A percentile compares a stretch with the other conserved stretches of the same genome.
Evolutionary conservation across 30 jellyfish, hydroid and myxozoan genomes (phyloP).

Genomic region (Nemopilema nomurai): DNA sequence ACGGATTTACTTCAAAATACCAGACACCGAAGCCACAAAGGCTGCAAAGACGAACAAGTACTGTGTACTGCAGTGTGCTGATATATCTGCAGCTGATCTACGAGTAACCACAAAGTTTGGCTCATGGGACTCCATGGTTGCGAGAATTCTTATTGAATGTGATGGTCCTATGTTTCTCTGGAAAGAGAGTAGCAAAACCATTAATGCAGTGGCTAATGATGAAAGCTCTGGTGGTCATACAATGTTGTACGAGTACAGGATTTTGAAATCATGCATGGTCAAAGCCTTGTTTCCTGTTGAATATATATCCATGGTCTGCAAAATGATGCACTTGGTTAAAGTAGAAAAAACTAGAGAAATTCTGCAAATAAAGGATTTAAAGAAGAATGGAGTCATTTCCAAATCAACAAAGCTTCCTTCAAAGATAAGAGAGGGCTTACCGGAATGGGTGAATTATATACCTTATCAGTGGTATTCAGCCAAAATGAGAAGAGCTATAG

Average conservation of each 20-base stretch:
- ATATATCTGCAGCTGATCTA: conserved; percentile 95
- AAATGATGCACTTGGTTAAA: conserved; percentile 77
- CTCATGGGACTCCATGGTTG: conserved; percentile 88
- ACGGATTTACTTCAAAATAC: conserved; percentile 71
- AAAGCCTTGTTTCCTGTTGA: conserved; percentile 81
- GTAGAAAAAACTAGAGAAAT: conserved; percentile 79
- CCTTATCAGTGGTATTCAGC: conserved; percentile 98
- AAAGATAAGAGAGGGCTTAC: conserved; percentile 92
- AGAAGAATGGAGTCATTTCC: conserved; percentile 43
- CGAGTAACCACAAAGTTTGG: conserved; percentile 93
- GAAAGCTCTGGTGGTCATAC: background rate
- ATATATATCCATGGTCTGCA: conserved; percentile 46
- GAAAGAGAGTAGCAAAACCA: conserved; percentile 20
- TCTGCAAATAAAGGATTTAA: conserved; percentile 45
- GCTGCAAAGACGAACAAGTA: background rate
- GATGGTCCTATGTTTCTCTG: conserved; percentile 81
- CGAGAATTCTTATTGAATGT: conserved; percentile 87
- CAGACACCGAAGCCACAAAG: conserved; percentile 50
- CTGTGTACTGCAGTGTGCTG: conserved; percentile 85
- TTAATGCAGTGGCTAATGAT: background rate
- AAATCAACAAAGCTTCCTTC: conserved; percentile 49
- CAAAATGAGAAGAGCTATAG: conserved; percentile 69
- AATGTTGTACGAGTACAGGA: conserved; percentile 27
- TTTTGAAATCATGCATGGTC: conserved; percentile 87
- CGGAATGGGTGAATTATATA: conserved; percentile 98